phyloP scores from a whole-genome alignment of 2,113 vertebrate genomes.

The Cyprinodon tularosa region DNA sequence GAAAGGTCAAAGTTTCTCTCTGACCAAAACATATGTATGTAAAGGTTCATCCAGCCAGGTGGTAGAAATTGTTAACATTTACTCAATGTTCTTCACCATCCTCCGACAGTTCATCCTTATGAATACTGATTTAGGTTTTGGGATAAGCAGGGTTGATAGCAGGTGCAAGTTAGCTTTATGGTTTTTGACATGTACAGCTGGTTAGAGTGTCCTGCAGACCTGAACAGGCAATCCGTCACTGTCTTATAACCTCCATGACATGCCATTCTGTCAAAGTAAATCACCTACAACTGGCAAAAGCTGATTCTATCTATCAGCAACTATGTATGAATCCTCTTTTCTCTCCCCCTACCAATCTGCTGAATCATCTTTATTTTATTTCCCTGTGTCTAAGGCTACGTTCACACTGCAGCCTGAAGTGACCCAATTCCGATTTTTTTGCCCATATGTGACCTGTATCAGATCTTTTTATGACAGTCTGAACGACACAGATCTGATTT shows the following conservation, averaged over 20 bases:
- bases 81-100: constrained; percentile 10
- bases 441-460: too few species aligned
- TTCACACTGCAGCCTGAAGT: too few species aligned
- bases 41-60: too few species aligned
- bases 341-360: not conserved
- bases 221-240: constrained; percentile 55
- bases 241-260: constrained; percentile 36
- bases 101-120: constrained; percentile 1
- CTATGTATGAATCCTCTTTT: not conserved
- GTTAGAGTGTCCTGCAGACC: constrained; percentile 26
- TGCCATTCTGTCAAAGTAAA: constrained; percentile 57
- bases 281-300: constrained; percentile 42
- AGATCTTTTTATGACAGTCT: too few species aligned
- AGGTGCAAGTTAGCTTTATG: not conserved
- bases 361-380: not conserved
- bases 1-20: not conserved
- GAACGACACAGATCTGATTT: too few species aligned
- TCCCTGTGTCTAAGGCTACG: not conserved
- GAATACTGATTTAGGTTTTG: constrained; percentile 18
- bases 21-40: too few species aligned
- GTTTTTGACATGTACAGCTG: not conserved
- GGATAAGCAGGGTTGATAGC: not conserved
- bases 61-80: too few species aligned
- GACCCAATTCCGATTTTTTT: too few species aligned
- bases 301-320: not conserved